phyloP scores from a whole-genome alignment of 2,113 vertebrate genomes.

The Nyctibius bracteatus region DNA sequence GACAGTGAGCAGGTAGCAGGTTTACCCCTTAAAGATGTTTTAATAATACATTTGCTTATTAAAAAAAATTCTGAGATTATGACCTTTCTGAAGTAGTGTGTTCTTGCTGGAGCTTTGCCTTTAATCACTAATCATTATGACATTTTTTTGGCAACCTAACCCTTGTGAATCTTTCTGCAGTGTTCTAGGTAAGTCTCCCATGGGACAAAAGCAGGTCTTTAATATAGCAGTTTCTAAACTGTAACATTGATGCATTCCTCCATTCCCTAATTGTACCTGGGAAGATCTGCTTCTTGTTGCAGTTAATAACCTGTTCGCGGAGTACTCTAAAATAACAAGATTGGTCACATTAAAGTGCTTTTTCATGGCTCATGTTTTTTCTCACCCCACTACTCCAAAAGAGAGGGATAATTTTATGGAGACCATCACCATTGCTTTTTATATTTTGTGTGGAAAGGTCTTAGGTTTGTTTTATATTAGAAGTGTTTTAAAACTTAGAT shows the following conservation, averaged over 20 bases:
- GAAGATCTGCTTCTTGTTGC: slow-evolving; percentile 28
- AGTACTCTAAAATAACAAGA: slow-evolving; percentile 19
- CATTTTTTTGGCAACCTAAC: slow-evolving; percentile 36
- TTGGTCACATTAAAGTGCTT: slow-evolving; percentile 4
- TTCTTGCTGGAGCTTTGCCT: slow-evolving; percentile 49
- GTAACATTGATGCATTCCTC: not conserved
- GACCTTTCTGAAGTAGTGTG: slow-evolving; percentile 50
- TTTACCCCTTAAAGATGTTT: slow-evolving; percentile 3
- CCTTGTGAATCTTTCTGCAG: not conserved
- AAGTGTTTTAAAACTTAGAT: not conserved
- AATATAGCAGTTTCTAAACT: slow-evolving; percentile 5
- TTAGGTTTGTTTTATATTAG: not conserved
- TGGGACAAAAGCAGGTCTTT: slow-evolving; percentile 24
- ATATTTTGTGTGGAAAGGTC: not conserved
- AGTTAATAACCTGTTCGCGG: not conserved
- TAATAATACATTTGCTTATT: slow-evolving; percentile 48
- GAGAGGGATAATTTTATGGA: not conserved
- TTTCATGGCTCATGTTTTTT: not conserved
- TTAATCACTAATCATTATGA: slow-evolving; percentile 41
- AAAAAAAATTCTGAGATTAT: not conserved
- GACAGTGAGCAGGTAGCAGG: not conserved
- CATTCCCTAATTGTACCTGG: slow-evolving; percentile 3
- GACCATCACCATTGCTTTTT: not conserved
- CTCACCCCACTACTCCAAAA: not conserved
- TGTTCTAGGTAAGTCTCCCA: slow-evolving; percentile 19